These are phyloP conservation scores for Campaea margaritaria DNA, from an alignment of 2,888 invertebrate genomes.

Conservation along the genomic window DNA sequence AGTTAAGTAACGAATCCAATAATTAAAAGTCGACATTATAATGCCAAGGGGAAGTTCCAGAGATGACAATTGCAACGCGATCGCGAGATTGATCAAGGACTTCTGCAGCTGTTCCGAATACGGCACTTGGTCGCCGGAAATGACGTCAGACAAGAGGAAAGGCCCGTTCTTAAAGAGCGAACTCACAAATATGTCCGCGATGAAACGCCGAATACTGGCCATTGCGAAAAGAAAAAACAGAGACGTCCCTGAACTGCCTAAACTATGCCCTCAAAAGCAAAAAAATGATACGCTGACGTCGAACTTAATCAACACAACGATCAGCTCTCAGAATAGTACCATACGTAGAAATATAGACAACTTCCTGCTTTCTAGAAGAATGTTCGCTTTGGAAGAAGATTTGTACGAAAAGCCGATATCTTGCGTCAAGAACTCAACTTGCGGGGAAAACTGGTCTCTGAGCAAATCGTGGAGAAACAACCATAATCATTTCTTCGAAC, in stretches of 20 bases:
- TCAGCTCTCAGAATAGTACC: conserved; percentile 76
- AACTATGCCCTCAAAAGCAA: conserved; percentile 48
- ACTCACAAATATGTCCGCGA: conserved; percentile 79
- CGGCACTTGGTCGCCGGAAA: conserved; percentile 82
- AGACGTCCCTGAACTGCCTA: conserved; percentile 66
- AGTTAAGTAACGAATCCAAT: conserved; percentile 67
- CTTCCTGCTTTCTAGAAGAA: conserved; percentile 70
- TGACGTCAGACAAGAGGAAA: conserved; percentile 72
- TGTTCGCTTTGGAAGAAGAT: conserved; percentile 76
- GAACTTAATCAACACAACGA: conserved; percentile 70
- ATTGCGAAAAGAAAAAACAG: conserved; percentile 72
- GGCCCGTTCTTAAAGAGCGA: conserved; percentile 78
- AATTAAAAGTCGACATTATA: conserved; percentile 43
- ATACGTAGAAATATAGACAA: conserved; percentile 74
- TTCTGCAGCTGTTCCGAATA: conserved; percentile 82
- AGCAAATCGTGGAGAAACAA: conserved; percentile 80
- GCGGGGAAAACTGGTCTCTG: conserved; percentile 82
- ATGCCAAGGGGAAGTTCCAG: conserved; percentile 73
- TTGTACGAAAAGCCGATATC: conserved; percentile 78
- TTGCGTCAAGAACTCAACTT: conserved; percentile 65
- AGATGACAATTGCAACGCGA: conserved; percentile 75
- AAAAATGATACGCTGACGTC: conserved; percentile 70
- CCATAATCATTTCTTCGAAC: conserved; percentile 68
- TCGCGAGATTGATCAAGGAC: conserved; percentile 78
- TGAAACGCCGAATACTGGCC: conserved; percentile 74